Evolutionary conservation across 2,797 vertebrate genomes (phyloP).

Genomic region (Falco columbarius): DNA sequence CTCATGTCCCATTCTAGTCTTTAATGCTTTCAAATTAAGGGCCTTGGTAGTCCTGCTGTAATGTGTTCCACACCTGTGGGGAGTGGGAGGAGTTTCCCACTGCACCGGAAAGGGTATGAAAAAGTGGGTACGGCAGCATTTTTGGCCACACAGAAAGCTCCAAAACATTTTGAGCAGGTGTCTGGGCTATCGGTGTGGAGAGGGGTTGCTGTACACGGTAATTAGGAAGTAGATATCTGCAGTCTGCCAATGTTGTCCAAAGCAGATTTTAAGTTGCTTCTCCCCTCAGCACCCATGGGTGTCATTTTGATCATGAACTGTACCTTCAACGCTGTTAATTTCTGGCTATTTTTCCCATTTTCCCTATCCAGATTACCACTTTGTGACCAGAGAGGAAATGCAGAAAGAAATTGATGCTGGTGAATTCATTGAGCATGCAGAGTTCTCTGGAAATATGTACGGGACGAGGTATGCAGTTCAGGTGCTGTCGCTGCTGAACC

Average conservation of each 20-base stretch:
- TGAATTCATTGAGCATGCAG: conserved; percentile 91
- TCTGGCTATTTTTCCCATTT: rapidly evolving
- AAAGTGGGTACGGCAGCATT: background rate
- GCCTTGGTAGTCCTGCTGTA: background rate
- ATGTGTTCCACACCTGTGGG: background rate
- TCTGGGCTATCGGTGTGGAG: background rate
- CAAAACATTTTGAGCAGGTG: background rate
- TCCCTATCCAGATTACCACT: conserved; percentile 90
- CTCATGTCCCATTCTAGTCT: background rate
- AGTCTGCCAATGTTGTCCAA: rapidly evolving
- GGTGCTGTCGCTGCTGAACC: rapidly evolving
- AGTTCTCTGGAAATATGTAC: conserved; percentile 94
- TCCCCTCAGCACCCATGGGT: rapidly evolving
- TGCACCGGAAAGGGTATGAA: background rate
- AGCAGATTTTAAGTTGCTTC: background rate
- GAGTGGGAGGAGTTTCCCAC: background rate
- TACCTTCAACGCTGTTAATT: background rate
- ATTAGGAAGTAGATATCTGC: background rate
- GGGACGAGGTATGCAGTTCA: conserved; percentile 87
- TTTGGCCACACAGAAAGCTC: background rate
- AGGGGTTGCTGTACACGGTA: background rate
- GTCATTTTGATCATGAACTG: background rate
- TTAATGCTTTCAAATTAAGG: background rate
- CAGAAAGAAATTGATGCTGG: conserved; percentile 82
- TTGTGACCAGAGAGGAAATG: conserved; percentile 90